Conservation (phyloP, 1,140 invertebrate genomes). For the Drosophila nasuta region DNA sequence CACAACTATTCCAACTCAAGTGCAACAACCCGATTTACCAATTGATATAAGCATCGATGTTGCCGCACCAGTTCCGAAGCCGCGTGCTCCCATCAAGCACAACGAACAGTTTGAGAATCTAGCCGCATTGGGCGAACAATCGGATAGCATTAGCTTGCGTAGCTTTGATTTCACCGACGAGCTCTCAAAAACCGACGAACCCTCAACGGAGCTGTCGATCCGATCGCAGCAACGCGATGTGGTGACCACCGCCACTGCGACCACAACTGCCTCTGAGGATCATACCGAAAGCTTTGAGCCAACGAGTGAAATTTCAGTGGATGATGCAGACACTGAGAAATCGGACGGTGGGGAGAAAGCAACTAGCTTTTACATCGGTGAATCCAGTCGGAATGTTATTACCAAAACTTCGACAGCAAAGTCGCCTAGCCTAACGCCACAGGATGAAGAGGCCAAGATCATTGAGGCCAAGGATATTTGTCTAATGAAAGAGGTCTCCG, state of each 20-base stretch:
- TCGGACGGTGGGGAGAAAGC: slow-evolving; percentile 64
- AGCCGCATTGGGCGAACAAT: slow-evolving; percentile 70
- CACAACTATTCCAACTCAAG: slow-evolving; percentile 65
- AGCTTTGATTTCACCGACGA: slow-evolving; percentile 81
- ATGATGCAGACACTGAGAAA: slow-evolving; percentile 76
- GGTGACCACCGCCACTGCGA: slow-evolving; percentile 67
- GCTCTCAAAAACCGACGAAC: slow-evolving; percentile 77
- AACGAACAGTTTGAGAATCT: slow-evolving; percentile 76
- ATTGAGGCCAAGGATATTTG: slow-evolving; percentile 74
- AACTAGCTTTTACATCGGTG: slow-evolving; percentile 83
- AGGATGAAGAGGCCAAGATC: slow-evolving; percentile 61
- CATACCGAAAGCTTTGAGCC: slow-evolving; percentile 78
- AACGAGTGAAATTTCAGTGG: slow-evolving; percentile 76
- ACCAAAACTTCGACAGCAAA: slow-evolving; percentile 67
- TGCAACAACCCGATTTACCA: slow-evolving; percentile 58
- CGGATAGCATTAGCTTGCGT: slow-evolving; percentile 78
- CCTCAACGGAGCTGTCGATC: slow-evolving; percentile 76
- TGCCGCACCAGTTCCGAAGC: slow-evolving; percentile 72
- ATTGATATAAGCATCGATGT: slow-evolving; percentile 60
- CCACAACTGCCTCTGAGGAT: slow-evolving; percentile 77
- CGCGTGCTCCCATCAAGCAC: slow-evolving; percentile 76
- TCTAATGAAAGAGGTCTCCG: slow-evolving; percentile 78
- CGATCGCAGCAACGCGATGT: slow-evolving; percentile 70
- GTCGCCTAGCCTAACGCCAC: slow-evolving; percentile 61
- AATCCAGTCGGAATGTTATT: slow-evolving; percentile 82